Base-by-base conservation (phyloP, 2,888 invertebrate species). In the Helobdella robusta region DNA sequence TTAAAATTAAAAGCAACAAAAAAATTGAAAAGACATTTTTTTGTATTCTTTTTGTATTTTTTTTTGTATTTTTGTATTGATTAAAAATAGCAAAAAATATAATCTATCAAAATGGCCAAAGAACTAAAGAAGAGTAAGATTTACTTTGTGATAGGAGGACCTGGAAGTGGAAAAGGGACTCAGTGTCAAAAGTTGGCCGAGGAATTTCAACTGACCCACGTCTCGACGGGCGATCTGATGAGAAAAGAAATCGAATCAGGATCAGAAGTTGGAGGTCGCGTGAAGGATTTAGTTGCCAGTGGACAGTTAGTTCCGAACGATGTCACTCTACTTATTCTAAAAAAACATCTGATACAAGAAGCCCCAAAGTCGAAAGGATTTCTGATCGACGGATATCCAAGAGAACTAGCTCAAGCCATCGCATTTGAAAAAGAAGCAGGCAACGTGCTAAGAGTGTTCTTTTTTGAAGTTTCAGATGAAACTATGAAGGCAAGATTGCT, bases 181-280 rank as follows among this genome's bases (percentile, higher is more conserved):
- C 28, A 30, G 6, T 50, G 62, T 35, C 32, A 62, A 3, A 48
- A 32, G 48, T 30, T 62, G 15, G 46, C 28, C 18, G 32, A 23
- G 11, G 50, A 30, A n/a, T 62, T 32, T 50, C 4, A 20, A 11
- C 50, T 62, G 23, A 62, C 28, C 1, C 62, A 62, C 50, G 28
- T 62, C 11, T 62, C 62, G 30, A 62, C 62, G 15, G 62, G 62
- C 15, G 62, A 62, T n/a, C 44, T 62, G 25, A 36, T 62, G 23
- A 44, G 62, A 6, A 46, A 50, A 18, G 62, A 62, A 50, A 62
- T 62, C 30, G 28, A 62, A 20, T 32, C 32, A 50, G 30, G n/a
- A 15, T 30, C 62, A 3, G 30, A 48, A n/a, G 2, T 32, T 15
- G 50, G 62, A n/a, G 30, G 20, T n/a, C n/a, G 35, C 11, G 50